Evolutionary conservation across 2,888 invertebrate genomes (phyloP), one percentile per base, ranked within the genome.

Genomic region (Tribolium freemani): DNA sequence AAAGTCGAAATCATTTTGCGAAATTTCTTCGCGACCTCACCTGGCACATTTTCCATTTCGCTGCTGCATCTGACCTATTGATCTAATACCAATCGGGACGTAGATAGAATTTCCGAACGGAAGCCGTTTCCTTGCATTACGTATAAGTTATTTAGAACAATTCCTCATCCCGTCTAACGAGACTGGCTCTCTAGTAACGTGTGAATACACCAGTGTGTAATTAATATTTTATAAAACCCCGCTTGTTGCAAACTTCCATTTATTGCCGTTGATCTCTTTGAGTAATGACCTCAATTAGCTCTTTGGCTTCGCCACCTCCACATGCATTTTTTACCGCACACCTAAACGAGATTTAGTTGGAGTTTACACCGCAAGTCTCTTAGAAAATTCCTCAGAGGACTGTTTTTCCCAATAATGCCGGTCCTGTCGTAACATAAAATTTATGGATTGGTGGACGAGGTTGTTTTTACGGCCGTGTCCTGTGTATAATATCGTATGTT

Each of bases 391-490:
- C 44, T 31, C 16, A 44, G 10, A 20, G 56, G 13, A 56, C 31
- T 56, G 56, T 56, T 56, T 38, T 58, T 38, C 56, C 26, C 6
- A 16, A 56, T 10, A 56, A 38, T 56, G 31, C 31, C 44, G 10
- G 58, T 63, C 20, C 64, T 38, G 53, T 31, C 11, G 11, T 9
- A 31, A 31, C 16, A 1, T 57, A 8, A 54, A 54, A 26, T 57
- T 38, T 57, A 38, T 38, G 13, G 57, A 31, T 13, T 11, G 5
- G 10, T 8, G 13, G 57, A 2, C 10, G 66, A 63, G 51, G 63
- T 31, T 63, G 63, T 63, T 63, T 56, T 63, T 63, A 63, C 51
- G 63, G 31, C 20, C 63, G 13, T 63, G 51, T 63, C 60, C 60
- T 57, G 44, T 57, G 38, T 30, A 48, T 63, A 63, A 63, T 51